phyloP scores from a whole-genome alignment of 2,113 vertebrate species.

The Xiphias gladius region DNA sequence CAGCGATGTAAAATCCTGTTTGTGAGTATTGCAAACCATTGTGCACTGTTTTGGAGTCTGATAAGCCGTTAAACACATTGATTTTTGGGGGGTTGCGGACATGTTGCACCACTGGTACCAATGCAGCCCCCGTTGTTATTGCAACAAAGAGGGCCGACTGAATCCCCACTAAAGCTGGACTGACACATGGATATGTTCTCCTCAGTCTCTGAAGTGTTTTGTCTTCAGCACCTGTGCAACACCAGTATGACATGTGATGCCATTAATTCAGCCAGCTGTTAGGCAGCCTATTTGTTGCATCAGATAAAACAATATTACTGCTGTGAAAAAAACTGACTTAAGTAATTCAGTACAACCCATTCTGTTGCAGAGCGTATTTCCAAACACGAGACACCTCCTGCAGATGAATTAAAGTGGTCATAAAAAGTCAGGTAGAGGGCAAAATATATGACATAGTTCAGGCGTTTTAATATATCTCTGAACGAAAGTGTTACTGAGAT shows the following conservation, averaged over 20 bases:
- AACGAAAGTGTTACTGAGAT: neutral
- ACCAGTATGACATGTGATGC: constrained; percentile 6
- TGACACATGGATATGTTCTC: neutral
- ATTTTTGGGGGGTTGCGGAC: neutral
- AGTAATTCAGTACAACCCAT: constrained; percentile 35
- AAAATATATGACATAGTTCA: constrained; percentile 40
- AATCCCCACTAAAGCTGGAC: neutral
- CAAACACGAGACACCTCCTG: constrained; percentile 36
- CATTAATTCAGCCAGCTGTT: constrained; percentile 21
- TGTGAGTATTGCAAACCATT: neutral
- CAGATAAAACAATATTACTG: constrained; percentile 47
- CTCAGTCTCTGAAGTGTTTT: neutral
- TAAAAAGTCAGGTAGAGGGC: constrained; percentile 58
- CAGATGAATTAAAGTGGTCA: constrained; percentile 52
- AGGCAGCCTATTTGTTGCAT: constrained; percentile 6
- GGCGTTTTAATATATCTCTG: constrained; percentile 25
- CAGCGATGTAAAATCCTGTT: neutral
- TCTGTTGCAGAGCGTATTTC: constrained; percentile 43
- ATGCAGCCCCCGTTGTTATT: neutral
- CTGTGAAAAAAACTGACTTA: neutral
- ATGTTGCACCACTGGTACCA: neutral
- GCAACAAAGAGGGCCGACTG: neutral
- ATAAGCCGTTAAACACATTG: neutral
- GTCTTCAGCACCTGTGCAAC: constrained; percentile 3
- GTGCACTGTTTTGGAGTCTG: neutral